These are phyloP conservation scores for Folsomia manolachei DNA, from an alignment of 2,888 invertebrate species.

Conservation along the genomic window DNA sequence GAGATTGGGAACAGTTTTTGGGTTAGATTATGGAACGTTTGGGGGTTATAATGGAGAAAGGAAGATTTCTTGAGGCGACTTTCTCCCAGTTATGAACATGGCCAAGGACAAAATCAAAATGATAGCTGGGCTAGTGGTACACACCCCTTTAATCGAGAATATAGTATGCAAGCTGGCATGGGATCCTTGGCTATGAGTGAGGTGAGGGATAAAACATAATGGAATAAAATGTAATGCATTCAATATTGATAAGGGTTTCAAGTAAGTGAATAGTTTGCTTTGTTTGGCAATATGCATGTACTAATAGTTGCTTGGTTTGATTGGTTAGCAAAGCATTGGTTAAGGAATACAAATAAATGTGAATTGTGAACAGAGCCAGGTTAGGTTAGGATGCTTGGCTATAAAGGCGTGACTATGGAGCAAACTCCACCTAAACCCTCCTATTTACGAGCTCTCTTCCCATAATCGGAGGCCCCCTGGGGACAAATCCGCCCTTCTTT, in stretches of 20 bases:
- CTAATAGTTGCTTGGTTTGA: too few relatives aligned
- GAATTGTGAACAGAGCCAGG: too few relatives aligned
- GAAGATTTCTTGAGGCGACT: background rate
- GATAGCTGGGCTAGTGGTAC: background rate
- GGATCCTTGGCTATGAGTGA: too few relatives aligned
- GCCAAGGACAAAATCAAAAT: background rate
- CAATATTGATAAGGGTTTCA: too few relatives aligned
- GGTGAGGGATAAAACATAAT: too few relatives aligned
- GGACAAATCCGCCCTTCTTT: constrained; percentile 38
- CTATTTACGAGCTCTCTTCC: constrained; percentile 45
- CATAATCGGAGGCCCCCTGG: constrained; percentile 38
- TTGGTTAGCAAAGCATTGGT: too few relatives aligned
- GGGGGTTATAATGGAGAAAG: constrained; percentile 18
- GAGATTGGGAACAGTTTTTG: constrained; percentile 19
- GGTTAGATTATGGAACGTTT: constrained; percentile 18
- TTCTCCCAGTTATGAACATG: background rate
- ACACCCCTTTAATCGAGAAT: background rate
- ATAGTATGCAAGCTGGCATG: too few relatives aligned
- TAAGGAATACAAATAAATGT: too few relatives aligned
- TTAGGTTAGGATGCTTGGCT: too few relatives aligned
- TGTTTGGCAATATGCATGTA: too few relatives aligned
- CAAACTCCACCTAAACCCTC: constrained; percentile 45
- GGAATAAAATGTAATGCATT: too few relatives aligned
- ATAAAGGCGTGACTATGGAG: constrained; percentile 40
- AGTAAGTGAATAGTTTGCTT: too few relatives aligned